Evolutionary conservation across 2,797 vertebrate species (phyloP).

Genomic region (Channallabes apus): DNA sequence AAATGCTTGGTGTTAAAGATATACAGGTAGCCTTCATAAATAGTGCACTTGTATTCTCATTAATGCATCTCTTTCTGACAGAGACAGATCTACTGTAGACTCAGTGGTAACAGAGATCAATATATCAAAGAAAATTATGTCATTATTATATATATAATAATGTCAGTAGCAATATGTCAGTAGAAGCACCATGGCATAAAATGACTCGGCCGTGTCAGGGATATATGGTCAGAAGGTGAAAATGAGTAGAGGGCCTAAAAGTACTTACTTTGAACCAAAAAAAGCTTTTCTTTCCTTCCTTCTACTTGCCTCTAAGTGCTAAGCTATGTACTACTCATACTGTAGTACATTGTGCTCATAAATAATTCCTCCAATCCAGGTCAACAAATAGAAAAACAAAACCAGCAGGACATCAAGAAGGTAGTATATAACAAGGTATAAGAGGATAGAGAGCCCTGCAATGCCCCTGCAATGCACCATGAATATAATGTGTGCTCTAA

Average conservation of each 20-base stretch:
- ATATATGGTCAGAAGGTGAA: background rate
- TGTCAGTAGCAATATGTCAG: background rate
- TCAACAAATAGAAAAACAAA: background rate
- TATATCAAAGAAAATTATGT: too few species aligned
- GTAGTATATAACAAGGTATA: background rate
- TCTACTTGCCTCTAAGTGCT: background rate
- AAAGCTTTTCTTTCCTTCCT: background rate
- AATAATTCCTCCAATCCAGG: background rate
- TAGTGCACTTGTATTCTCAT: too few species aligned
- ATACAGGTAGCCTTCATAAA: too few species aligned
- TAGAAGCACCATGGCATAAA: conserved; percentile 1
- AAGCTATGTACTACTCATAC: background rate
- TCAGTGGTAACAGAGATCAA: too few species aligned
- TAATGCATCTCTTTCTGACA: too few species aligned
- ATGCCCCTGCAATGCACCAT: background rate
- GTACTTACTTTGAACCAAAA: background rate
- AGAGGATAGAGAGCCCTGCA: background rate
- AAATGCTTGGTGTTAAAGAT: too few species aligned
- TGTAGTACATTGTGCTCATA: background rate
- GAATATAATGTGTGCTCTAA: background rate
- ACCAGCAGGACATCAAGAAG: background rate
- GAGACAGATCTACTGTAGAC: too few species aligned
- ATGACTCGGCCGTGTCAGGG: conserved; percentile 6
- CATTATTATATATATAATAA: too few species aligned
- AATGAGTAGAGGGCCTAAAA: background rate